These are phyloP conservation scores for Rotaria sp. DNA, from an alignment of 2,888 invertebrate species.

Conservation along the genomic window DNA sequence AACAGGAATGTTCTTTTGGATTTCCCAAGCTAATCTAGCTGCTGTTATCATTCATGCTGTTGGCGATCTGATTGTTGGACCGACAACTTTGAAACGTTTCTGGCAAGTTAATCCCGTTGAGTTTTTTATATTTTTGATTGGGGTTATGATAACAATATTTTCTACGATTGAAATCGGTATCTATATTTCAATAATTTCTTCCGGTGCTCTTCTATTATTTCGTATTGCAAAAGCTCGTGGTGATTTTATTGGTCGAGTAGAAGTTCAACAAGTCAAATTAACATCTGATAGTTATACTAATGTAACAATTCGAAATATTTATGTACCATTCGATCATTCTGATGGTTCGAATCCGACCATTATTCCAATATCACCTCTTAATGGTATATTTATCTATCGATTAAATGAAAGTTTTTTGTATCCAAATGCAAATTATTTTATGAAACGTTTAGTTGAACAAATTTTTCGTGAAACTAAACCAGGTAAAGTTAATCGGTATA, in stretches of 20 bases:
- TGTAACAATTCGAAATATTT: neutral
- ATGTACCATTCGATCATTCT: neutral
- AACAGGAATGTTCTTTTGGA: constrained; percentile 76
- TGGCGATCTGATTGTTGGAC: neutral
- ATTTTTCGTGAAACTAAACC: neutral
- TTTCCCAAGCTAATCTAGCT: constrained; percentile 66
- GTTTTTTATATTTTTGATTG: neutral
- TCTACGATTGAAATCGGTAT: neutral
- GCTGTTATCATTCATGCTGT: constrained; percentile 86
- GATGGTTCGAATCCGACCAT: neutral
- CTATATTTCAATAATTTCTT: neutral
- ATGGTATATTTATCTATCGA: neutral
- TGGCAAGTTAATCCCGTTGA: neutral
- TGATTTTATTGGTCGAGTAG: neutral
- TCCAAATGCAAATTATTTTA: neutral
- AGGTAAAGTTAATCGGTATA: neutral
- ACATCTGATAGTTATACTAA: neutral
- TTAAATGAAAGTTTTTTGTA: neutral
- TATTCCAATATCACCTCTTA: neutral
- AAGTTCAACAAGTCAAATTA: neutral
- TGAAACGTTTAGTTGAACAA: neutral
- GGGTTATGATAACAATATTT: neutral
- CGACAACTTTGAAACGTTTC: neutral
- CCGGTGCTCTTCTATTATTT: neutral
- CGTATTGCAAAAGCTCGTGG: neutral